These are phyloP conservation scores for Troides oblongomaculatus DNA, from an alignment of 2,888 invertebrate species.

Conservation along the genomic window DNA sequence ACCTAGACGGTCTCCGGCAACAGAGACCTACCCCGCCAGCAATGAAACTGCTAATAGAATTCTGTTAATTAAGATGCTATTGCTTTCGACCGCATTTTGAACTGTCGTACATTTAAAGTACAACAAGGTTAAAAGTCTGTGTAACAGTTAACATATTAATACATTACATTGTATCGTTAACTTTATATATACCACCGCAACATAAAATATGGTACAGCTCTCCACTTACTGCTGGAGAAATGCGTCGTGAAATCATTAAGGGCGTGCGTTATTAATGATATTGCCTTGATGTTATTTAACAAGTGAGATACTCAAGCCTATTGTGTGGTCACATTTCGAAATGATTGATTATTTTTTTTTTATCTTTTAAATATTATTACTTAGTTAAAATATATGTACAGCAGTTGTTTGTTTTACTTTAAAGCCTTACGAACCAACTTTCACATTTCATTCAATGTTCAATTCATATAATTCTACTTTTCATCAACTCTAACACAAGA, in stretches of 20 bases:
- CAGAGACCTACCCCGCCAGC: too few species aligned
- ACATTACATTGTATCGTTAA: background rate
- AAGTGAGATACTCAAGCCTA: background rate
- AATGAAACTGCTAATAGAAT: too few species aligned
- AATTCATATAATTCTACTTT: too few species aligned
- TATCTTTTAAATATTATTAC: background rate
- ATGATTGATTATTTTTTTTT: background rate
- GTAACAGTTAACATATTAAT: background rate
- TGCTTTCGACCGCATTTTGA: too few species aligned
- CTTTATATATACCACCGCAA: constrained; percentile 3
- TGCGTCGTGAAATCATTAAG: constrained; percentile 3
- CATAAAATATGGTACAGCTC: background rate
- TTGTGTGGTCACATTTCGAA: constrained; percentile 1
- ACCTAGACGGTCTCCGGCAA: too few species aligned
- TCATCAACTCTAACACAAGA: too few species aligned
- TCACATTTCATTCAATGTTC: too few species aligned
- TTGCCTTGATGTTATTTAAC: constrained; percentile 7
- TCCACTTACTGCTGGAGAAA: constrained; percentile 6
- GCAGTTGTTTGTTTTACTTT: too few species aligned
- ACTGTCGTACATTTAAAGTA: background rate
- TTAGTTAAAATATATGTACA: too few species aligned
- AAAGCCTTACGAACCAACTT: too few species aligned
- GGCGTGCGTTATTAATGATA: constrained; percentile 5
- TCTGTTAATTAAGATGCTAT: too few species aligned
- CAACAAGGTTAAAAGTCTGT: constrained; percentile 4